Percentiles rank a stretch among this genome's conserved stretches.
Evolutionary conservation across 2,888 invertebrate species (phyloP).

Genomic region (Polia nebulosa): DNA sequence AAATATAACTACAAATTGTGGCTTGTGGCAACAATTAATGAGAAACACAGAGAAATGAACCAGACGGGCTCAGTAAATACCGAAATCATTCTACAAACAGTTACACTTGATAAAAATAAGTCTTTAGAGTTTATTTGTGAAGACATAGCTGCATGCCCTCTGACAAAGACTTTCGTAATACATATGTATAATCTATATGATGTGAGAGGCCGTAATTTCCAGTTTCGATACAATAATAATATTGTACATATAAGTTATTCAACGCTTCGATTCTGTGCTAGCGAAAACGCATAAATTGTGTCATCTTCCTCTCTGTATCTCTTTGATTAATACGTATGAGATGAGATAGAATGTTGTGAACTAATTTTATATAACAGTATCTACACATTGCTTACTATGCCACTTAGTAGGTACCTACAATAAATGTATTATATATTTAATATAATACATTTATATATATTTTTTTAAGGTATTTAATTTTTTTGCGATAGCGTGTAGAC

Average conservation of each 20-base stretch:
- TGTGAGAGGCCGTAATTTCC: too few species aligned
- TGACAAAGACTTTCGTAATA: constrained; percentile 35
- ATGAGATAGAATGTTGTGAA: constrained; percentile 1
- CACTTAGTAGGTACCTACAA: too few species aligned
- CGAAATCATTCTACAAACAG: constrained; percentile 66
- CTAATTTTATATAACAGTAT: neutral
- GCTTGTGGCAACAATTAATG: constrained; percentile 27
- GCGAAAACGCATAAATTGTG: constrained; percentile 1
- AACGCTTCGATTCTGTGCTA: neutral
- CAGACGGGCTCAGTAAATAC: constrained; percentile 40
- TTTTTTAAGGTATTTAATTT: too few species aligned
- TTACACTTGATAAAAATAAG: constrained; percentile 56
- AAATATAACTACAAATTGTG: constrained; percentile 42
- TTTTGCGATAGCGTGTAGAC: too few species aligned
- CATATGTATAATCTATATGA: constrained; percentile 2
- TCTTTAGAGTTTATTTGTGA: constrained; percentile 38
- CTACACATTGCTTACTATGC: neutral
- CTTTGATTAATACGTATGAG: neutral
- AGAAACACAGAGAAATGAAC: constrained; percentile 16
- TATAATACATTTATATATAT: too few species aligned
- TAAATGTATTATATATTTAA: too few species aligned
- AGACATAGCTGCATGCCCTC: constrained; percentile 33
- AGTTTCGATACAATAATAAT: constrained; percentile 16
- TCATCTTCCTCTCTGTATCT: neutral
- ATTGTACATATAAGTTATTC: neutral